A percentile compares a stretch with the other conserved stretches of the same genome.
Evolutionary conservation across 2,113 vertebrate genomes (phyloP).

Genomic region (Uria aalge): DNA sequence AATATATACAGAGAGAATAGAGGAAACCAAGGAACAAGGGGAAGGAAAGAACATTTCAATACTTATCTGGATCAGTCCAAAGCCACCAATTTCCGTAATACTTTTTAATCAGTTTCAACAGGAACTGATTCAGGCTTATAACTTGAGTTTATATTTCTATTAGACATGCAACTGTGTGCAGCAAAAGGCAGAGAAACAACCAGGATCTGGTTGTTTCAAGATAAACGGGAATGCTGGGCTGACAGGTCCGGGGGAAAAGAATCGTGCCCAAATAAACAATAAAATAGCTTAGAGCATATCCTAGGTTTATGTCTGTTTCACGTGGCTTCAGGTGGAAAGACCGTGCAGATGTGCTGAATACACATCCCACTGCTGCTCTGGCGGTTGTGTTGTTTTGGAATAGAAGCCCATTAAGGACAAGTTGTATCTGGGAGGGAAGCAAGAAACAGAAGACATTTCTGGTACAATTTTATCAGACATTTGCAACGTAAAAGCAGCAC

Average conservation of each 20-base stretch:
- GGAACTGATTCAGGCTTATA: background rate
- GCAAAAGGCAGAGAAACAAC: background rate
- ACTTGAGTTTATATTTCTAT: background rate
- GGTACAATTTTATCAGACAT: background rate
- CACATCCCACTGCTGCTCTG: background rate
- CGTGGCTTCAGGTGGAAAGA: background rate
- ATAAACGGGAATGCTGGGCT: background rate
- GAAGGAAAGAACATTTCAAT: background rate
- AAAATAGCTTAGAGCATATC: background rate
- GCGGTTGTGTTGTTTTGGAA: background rate
- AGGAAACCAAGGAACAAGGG: background rate
- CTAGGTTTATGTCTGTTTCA: background rate
- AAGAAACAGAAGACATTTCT: background rate
- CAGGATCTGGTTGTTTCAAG: background rate
- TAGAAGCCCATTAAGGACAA: background rate
- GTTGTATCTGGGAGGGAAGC: background rate
- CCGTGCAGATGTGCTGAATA: background rate
- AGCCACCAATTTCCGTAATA: background rate
- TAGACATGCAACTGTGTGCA: background rate
- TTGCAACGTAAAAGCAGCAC: background rate
- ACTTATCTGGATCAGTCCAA: background rate
- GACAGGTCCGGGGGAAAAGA: background rate
- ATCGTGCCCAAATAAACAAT: background rate
- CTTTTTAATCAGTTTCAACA: background rate
- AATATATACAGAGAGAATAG: background rate